Base-by-base conservation (phyloP, 2,888 invertebrate species). In the Drosophila lacicola region DNA sequence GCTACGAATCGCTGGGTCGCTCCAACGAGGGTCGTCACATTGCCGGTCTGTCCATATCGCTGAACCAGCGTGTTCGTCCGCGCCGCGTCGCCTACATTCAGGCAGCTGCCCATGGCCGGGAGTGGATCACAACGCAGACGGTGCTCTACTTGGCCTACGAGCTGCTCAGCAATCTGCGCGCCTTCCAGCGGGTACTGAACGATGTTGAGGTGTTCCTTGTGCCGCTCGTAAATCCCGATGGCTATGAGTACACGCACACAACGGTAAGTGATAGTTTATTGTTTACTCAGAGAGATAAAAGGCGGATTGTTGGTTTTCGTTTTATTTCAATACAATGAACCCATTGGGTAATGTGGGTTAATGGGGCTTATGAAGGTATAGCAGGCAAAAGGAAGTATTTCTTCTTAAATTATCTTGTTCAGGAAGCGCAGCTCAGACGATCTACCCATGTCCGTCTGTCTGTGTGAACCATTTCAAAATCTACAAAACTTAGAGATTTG, bases 51-150 rank as follows among this genome's bases (percentile, higher is more conserved):
- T 90, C 90, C 6, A 91, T 92, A 11, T 91, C 92, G 0, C 67
- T 92, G 10, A 90, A 89, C 36, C 81, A 84, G 8, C 76, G 90
- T 1, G 51, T 58, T 0, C 88, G 90, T 0, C 78, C 87, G 0
- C 82, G 88, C 6, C 90, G 91, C 33, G 86, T 92, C 36, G 92
- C 91, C 36, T 92, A 92, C 54, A 91, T 92, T 10, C 92, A 92
- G 75, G 91, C 90, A 0, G 91, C 90, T 3, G 76, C 92, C 5
- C 92, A 92, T 62, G 92, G 91, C 0, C 94, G 96, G 51, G 96
- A 96, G 92, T 96, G 96, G 96, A 95, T 95, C 64, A 94, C 96
- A 0, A 94, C 95, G 0, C 94, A 95, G 1, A 93, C 94, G 0
- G 95, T 95, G 0, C 92, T 95, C 0, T 96, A 95, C 89, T 93